phyloP scores from a whole-genome alignment of 2,888 invertebrate species.

The Drosophila silvestris region DNA sequence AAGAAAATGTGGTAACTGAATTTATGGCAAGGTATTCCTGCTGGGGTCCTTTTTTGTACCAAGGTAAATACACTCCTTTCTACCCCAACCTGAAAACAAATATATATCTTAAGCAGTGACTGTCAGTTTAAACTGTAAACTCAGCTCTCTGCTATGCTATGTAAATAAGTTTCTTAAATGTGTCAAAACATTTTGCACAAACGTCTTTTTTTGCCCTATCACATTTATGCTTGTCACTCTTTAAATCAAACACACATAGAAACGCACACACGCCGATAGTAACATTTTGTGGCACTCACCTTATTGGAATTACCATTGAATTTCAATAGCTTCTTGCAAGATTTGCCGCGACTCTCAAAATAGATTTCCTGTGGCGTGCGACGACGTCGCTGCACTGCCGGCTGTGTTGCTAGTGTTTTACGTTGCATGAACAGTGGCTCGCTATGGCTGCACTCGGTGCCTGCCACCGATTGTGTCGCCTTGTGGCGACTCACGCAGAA shows the following conservation, averaged over 20 bases:
- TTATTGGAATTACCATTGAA: conserved; percentile 94
- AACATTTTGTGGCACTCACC: conserved; percentile 86
- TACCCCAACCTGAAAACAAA: background rate
- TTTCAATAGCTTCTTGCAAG: conserved; percentile 92
- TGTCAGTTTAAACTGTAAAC: background rate
- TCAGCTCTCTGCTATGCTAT: conserved; percentile 1
- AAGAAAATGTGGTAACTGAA: conserved; percentile 2
- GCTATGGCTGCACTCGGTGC: conserved; percentile 58
- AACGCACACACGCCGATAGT: conserved; percentile 1
- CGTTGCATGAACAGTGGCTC: conserved; percentile 60
- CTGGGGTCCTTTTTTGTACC: background rate
- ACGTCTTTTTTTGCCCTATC: conserved; percentile 6
- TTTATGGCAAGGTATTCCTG: background rate
- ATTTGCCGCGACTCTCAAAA: conserved; percentile 92
- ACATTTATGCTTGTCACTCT: conserved; percentile 20
- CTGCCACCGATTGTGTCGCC: conserved; percentile 76
- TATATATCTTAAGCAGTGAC: background rate
- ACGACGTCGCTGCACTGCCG: conserved; percentile 73
- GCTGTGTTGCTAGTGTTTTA: conserved; percentile 43
- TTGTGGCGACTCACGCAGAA: conserved; percentile 77
- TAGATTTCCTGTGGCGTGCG: conserved; percentile 88
- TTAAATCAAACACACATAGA: conserved; percentile 6
- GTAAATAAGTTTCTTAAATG: conserved; percentile 29
- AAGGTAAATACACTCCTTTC: background rate
- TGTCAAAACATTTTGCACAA: conserved; percentile 12